Evolutionary conservation across 1,140 invertebrate species (phyloP).

Genomic region (Berghia stephanieae): DNA sequence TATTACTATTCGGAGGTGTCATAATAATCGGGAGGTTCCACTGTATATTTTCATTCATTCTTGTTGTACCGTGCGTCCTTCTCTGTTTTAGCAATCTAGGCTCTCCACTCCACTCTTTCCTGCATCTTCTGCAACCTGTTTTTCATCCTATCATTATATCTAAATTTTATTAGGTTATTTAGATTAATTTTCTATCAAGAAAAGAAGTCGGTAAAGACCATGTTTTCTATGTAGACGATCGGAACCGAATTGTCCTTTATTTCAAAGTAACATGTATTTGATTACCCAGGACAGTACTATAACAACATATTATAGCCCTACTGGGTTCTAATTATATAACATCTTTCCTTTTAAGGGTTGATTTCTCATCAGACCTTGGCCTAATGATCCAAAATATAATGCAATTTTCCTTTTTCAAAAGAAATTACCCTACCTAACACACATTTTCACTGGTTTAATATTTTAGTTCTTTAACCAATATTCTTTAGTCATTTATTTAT

Average conservation of each 20-base stretch:
- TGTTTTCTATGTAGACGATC: neutral
- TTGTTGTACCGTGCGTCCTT: neutral
- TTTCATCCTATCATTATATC: neutral
- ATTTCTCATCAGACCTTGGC: too few relatives aligned
- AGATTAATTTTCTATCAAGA: neutral
- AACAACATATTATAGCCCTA: too few relatives aligned
- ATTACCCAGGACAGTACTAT: neutral
- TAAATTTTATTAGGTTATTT: neutral
- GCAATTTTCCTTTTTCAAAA: too few relatives aligned
- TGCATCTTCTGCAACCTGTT: neutral
- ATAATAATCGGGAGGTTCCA: too few relatives aligned
- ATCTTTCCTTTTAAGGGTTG: too few relatives aligned
- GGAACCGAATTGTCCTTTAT: neutral
- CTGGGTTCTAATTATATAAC: too few relatives aligned
- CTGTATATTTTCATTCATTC: neutral
- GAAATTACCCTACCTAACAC: too few relatives aligned
- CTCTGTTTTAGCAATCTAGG: neutral
- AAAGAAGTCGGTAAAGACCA: neutral
- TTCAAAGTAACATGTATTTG: neutral
- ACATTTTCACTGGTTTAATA: too few relatives aligned
- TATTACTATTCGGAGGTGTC: too few relatives aligned
- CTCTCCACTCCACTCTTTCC: neutral
- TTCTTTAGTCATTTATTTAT: too few relatives aligned
- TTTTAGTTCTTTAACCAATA: too few relatives aligned
- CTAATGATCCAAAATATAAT: too few relatives aligned